phyloP scores from a whole-genome alignment of 2,888 invertebrate species.

The Acanthacorydalis orientalis region DNA sequence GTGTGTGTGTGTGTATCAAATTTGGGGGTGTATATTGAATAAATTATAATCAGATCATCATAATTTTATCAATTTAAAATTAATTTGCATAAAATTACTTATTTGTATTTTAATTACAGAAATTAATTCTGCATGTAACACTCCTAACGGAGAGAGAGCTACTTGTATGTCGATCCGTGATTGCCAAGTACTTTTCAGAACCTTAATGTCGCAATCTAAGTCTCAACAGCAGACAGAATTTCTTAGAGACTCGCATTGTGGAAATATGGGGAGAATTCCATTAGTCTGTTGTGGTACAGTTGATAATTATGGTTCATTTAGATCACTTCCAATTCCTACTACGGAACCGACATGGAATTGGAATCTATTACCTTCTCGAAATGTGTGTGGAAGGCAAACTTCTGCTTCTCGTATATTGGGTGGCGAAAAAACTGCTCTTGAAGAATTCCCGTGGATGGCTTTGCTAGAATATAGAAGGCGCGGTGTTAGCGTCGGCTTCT shows the following conservation, averaged over 20 bases:
- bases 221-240: slow-evolving; percentile 15
- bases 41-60: too few species aligned
- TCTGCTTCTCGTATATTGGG: slow-evolving; percentile 18
- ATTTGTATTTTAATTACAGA: too few species aligned
- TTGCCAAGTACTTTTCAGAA: background rate
- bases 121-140: background rate
- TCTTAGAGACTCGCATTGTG: slow-evolving; percentile 35
- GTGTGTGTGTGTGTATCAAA: too few species aligned
- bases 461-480: slow-evolving; percentile 28
- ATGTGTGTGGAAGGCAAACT: slow-evolving; percentile 20
- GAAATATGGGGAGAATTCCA: slow-evolving; percentile 27
- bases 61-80: too few species aligned
- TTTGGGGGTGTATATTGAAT: too few species aligned
- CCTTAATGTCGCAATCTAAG: background rate
- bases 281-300: slow-evolving; percentile 32
- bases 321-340: background rate
- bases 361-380: slow-evolving; percentile 13
- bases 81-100: too few species aligned
- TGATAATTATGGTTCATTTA: too few species aligned
- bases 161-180: background rate
- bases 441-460: slow-evolving; percentile 37
- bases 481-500: slow-evolving; percentile 14
- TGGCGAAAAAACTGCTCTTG: slow-evolving; percentile 26
- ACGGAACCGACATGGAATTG: background rate
- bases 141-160: background rate